Evolutionary conservation across 2,113 vertebrate genomes (phyloP), one percentile per base, ranked within the genome.

Genomic region (Lagopus muta): DNA sequence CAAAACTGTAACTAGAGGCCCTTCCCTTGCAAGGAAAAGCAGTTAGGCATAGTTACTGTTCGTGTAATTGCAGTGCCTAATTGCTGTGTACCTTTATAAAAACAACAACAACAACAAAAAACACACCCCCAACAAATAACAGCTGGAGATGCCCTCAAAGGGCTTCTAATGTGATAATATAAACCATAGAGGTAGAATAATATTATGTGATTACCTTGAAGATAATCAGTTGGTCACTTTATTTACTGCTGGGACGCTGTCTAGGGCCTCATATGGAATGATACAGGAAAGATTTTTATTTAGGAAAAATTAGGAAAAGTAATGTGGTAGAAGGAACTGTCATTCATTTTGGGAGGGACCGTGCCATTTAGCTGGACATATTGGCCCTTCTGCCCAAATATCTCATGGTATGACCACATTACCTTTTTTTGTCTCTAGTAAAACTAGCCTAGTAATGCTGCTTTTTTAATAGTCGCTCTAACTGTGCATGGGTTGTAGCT

Each of bases 191-290:
- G 66, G 24, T 8, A 48, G 57, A 82, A 76, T 42, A 90, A 67
- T 25, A 20, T 47, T 52, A 60, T 5, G 13, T 57, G 11, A 13
- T n/a, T 87, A 20, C 20, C 21, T 76, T 82, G 48, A 60, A 30
- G 28, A 18, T 84, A 65, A 75, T 24, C 1, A 5, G 1, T 36
- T 85, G 27, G 15, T 61, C n/a, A 19, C 6, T 2, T 3, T 57
- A 20, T 62, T 85, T 72, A 42, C 40, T 77, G 6, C 47, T 7
- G 21, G 69, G n/a, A 38, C 0, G 0, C 66, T 60, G 36, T 78
- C 48, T 16, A 15, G 34, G 25, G 13, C 25, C 50, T 52, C 15
- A 25, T 52, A 52, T 27, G 50, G 50, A 52, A 52, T 27, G 13
- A 52, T 52, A 15, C 13, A 15, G 50, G 14, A 36, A 57, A 52